phyloP scores from a whole-genome alignment of 2,888 invertebrate species.

The Seira sanloemensis region DNA sequence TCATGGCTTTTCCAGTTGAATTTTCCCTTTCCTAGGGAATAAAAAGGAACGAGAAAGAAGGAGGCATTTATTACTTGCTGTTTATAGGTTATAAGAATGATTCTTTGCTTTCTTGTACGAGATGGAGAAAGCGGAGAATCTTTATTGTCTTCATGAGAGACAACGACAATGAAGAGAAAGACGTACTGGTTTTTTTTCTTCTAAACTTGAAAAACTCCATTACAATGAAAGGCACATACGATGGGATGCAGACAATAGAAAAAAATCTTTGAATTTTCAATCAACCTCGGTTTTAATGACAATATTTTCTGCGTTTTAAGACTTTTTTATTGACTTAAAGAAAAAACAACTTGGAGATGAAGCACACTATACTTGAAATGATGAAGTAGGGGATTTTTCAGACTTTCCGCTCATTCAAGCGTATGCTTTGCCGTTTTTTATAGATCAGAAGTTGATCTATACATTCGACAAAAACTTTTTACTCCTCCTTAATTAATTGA shows the following conservation, averaged over 20 bases:
- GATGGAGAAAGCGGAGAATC: slow-evolving; percentile 23
- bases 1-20: slow-evolving; percentile 38
- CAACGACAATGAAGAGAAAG: slow-evolving; percentile 43
- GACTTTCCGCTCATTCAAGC: slow-evolving; percentile 1
- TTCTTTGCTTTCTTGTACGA: slow-evolving; percentile 43
- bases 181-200: neutral
- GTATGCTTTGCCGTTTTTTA: slow-evolving; percentile 3
- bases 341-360: neutral
- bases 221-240: slow-evolving; percentile 20
- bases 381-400: slow-evolving; percentile 13
- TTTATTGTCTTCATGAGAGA: slow-evolving; percentile 49
- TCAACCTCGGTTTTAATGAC: slow-evolving; percentile 61
- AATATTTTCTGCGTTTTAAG: slow-evolving; percentile 38
- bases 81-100: slow-evolving; percentile 58
- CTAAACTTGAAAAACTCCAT: neutral
- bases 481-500: slow-evolving; percentile 56
- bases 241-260: slow-evolving; percentile 33
- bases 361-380: neutral
- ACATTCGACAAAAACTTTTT: slow-evolving; percentile 19
- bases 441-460: slow-evolving; percentile 14
- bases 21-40: slow-evolving; percentile 19
- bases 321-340: slow-evolving; percentile 32
- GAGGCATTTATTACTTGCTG: slow-evolving; percentile 56
- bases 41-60: slow-evolving; percentile 35
- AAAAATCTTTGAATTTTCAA: slow-evolving; percentile 61